A percentile compares a stretch with the other conserved stretches of the same genome.
These are phyloP conservation scores for Melanchra persicariae DNA, from an alignment of 2,888 invertebrate species.

Conservation along the genomic window DNA sequence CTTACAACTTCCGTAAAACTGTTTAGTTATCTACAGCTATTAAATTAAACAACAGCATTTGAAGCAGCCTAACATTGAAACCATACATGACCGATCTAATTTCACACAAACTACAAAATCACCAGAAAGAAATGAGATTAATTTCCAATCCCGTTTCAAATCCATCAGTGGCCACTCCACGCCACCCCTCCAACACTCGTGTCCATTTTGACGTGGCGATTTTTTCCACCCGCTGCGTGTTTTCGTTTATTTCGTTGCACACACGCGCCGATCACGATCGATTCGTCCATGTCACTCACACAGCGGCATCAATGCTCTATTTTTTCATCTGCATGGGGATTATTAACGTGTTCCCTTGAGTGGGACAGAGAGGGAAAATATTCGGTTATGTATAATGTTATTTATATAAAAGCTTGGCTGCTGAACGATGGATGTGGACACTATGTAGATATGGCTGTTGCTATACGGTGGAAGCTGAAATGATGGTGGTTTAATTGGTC, in stretches of 20 bases:
- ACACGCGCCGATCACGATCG: conserved; percentile 83
- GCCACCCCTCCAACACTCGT: conserved; percentile 66
- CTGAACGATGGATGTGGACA: conserved; percentile 21
- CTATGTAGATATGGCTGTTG: not conserved
- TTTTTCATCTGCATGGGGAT: conserved; percentile 65
- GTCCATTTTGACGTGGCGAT: conserved; percentile 88
- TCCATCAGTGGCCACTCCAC: conserved; percentile 67
- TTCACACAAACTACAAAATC: not conserved
- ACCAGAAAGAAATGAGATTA: not conserved
- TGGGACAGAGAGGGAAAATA: conserved; percentile 36
- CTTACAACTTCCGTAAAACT: no score
- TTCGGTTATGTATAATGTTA: conserved; percentile 47
- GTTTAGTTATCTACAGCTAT: no score
- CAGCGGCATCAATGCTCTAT: conserved; percentile 55
- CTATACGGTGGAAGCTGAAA: conserved; percentile 15
- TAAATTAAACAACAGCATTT: no score
- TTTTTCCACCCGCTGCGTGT: conserved; percentile 83
- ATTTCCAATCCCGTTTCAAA: no score
- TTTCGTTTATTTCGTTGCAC: conserved; percentile 88
- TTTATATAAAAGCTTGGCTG: conserved; percentile 32
- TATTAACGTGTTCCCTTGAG: conserved; percentile 52
- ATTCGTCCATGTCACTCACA: conserved; percentile 73
- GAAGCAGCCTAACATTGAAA: no score
- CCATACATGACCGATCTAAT: no score
- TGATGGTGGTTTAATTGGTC: conserved; percentile 15